Evolutionary conservation across 2,888 invertebrate genomes (phyloP), one percentile per base, ranked within the genome.

Genomic region (Drosophila algonquin): DNA sequence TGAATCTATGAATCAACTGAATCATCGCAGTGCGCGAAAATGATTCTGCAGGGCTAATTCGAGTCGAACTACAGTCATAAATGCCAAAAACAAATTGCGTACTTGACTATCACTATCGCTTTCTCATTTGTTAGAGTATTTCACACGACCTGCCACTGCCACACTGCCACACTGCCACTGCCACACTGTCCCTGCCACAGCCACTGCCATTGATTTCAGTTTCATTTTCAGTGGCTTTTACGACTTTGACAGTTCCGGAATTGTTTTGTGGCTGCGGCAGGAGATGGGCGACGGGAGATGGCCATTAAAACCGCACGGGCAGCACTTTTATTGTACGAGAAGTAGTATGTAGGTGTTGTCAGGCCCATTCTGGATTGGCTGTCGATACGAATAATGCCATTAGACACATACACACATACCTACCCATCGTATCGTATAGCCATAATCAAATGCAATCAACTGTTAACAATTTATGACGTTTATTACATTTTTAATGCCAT

Each of bases 271-370:
- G 14, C 40, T 2, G 14, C 6, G 14, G 14, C 0, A 4, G 12
- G 14, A 14, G 40, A 40, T 12, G 10, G 35, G 14, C 5, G 40
- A 4, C 4, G 40, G 14, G 6, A 14, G 40, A 14, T 14, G 40
- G 40, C 40, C 40, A 40, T 40, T 40, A 40, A 40, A 40, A n/a
- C 40, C 40, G 40, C 40, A 40, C 40, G 40, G 40, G 40, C 40
- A 40, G 40, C 40, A 40, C 40, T 40, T 40, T 40, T 2, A 40
- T 14, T 14, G 40, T 40, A 7, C 7, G n/a, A 5, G n/a, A 5
- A n/a, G 2, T 40, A 6, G 14, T 6, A 14, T 21, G 40, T 14
- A 40, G 40, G 40, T 40, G 40, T 40, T 14, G 35, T 35, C 35
- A 14, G 35, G 1, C 10, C 35, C 40, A 14, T n/a, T 7, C 14